These are phyloP conservation scores for Formica aserva DNA, from an alignment of 2,888 invertebrate genomes.

Conservation along the genomic window DNA sequence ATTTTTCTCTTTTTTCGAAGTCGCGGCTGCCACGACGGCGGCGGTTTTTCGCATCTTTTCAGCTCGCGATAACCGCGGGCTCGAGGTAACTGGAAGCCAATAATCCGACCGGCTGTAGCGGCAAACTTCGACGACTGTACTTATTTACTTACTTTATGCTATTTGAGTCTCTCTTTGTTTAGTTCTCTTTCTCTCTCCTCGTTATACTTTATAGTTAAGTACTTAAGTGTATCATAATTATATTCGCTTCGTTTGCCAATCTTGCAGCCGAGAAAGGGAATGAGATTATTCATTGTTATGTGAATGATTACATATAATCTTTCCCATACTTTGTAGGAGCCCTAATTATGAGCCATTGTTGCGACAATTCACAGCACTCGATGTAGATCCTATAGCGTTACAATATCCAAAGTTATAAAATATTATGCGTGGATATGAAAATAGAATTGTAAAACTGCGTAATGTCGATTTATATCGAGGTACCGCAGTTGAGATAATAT, in stretches of 20 bases:
- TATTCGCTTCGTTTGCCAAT: constrained; percentile 38
- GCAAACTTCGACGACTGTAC: constrained; percentile 47
- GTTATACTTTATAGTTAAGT: constrained; percentile 25
- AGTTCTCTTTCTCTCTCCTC: constrained; percentile 31
- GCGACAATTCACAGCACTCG: constrained; percentile 5
- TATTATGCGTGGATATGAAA: neutral
- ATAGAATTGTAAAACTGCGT: neutral
- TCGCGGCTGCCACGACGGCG: constrained; percentile 24
- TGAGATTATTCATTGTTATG: constrained; percentile 41
- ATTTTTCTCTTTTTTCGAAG: constrained; percentile 28
- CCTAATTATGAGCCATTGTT: constrained; percentile 24
- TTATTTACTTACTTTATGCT: constrained; percentile 55
- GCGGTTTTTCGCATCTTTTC: constrained; percentile 21
- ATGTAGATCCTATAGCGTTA: neutral
- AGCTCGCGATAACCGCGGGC: constrained; percentile 37
- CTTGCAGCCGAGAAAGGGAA: constrained; percentile 3
- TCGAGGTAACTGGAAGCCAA: constrained; percentile 37
- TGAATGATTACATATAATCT: constrained; percentile 34
- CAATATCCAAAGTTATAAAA: neutral
- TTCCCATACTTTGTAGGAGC: constrained; percentile 22
- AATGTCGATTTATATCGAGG: neutral
- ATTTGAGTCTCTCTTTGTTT: constrained; percentile 21
- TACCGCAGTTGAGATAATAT: too few relatives aligned
- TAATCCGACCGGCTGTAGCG: constrained; percentile 37
- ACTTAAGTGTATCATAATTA: constrained; percentile 51